A percentile compares a stretch with the other conserved stretches of the same genome.
Evolutionary conservation across 2,113 vertebrate species (phyloP).

Genomic region (Haemorhous mexicanus): DNA sequence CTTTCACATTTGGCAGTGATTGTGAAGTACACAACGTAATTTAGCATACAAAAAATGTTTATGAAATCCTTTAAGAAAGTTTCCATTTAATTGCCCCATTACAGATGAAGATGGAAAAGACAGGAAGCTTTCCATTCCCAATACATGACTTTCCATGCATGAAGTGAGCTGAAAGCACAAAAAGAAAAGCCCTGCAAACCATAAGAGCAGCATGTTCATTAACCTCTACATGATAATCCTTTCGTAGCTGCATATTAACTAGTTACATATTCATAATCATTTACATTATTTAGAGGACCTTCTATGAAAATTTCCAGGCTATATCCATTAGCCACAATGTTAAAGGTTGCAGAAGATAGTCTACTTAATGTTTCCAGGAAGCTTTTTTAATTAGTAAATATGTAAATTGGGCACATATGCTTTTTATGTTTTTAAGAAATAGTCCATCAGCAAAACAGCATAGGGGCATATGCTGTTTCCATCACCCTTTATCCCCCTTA

Average conservation of each 20-base stretch:
- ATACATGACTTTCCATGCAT: slow-evolving; percentile 71
- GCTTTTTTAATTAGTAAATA: slow-evolving; percentile 84
- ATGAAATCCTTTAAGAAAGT: slow-evolving; percentile 57
- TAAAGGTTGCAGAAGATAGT: slow-evolving; percentile 82
- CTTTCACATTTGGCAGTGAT: slow-evolving; percentile 35
- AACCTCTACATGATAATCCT: slow-evolving; percentile 84
- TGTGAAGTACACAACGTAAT: slow-evolving; percentile 51
- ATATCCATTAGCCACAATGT: slow-evolving; percentile 82
- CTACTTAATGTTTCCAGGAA: slow-evolving; percentile 79
- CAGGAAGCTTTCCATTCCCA: slow-evolving; percentile 61
- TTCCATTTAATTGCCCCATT: slow-evolving; percentile 54
- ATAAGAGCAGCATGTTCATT: slow-evolving; percentile 81
- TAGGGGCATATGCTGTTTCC: slow-evolving; percentile 23
- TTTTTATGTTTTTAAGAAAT: slow-evolving; percentile 68
- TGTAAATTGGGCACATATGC: slow-evolving; percentile 76
- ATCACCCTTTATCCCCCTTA: not conserved
- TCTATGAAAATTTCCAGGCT: slow-evolving; percentile 78
- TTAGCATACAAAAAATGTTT: slow-evolving; percentile 41
- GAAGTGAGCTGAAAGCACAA: slow-evolving; percentile 73
- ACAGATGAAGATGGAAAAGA: slow-evolving; percentile 50
- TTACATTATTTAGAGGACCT: slow-evolving; percentile 85
- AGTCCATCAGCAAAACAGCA: slow-evolving; percentile 50
- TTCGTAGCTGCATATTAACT: slow-evolving; percentile 83
- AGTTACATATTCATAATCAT: slow-evolving; percentile 87
- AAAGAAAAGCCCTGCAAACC: slow-evolving; percentile 73